Evolutionary conservation across 2,888 invertebrate species (phyloP), one percentile per base, ranked within the genome.

Genomic region (Drosophila lacicola): DNA sequence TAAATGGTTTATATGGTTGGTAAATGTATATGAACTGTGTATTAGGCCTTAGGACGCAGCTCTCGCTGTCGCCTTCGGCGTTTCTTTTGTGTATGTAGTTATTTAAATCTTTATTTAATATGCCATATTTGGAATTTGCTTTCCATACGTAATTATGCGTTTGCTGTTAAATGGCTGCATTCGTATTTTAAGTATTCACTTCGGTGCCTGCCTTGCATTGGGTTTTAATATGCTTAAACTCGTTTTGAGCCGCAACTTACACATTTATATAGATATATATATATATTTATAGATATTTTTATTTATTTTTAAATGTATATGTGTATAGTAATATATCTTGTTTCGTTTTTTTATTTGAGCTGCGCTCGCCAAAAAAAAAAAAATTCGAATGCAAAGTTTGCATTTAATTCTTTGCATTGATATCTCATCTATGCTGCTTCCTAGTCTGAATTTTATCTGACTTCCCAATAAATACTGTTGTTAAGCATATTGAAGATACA

Each of bases 361-460:
- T 69, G 41, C 14, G 74, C 63, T 58, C 72, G 17, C 21, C 45
- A 21, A 10, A 55, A 51, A 57, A 68, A 57, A 68, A 46, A 47
- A 49, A 34, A n/a, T 5, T 41, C 13, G 3, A 37, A 41, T 33
- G 5, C 39, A 10, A 25, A 44, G 17, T 46, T 17, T 17, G 37
- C 10, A 54, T 37, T 19, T 60, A 3, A 2, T 5, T 29, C 8
- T 17, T 4, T 2, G 13, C 9, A 3, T 33, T 19, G 10, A n/a
- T 49, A 25, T 56, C 17, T 21, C 19, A 14, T n/a, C 19, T 49
- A 4, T 14, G 19, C 14, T 21, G 19, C n/a, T 50, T 14, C 13
- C 21, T 19, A 9, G 42, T 49, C 5, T 2, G n/a, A 13, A 8
- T 25, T 14, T 13, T 10, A 11, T 11, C 11, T 21, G 29, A 34